A percentile compares a stretch with the other conserved stretches of the same genome.
Evolutionary conservation across 2,113 vertebrate species (phyloP).

Genomic region (Cichladusa arquata): DNA sequence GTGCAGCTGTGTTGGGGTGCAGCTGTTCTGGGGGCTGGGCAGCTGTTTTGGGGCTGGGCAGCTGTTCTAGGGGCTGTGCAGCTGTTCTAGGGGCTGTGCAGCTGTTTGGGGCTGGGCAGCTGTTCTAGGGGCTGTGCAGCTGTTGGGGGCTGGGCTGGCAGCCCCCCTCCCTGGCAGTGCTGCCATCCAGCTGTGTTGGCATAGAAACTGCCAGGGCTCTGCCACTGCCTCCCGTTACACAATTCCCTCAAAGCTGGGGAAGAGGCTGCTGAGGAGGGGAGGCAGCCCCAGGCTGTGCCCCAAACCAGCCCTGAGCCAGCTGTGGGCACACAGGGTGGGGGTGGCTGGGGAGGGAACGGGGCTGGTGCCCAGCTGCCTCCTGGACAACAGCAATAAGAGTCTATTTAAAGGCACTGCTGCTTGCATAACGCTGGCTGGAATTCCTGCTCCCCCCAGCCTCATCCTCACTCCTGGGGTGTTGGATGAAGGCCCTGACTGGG

Average conservation of each 20-base stretch:
- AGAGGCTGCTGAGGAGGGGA: not conserved
- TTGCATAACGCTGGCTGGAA: not conserved
- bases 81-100: not conserved
- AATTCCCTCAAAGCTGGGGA: not conserved
- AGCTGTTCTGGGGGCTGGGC: not conserved
- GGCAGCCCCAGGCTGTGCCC: not conserved
- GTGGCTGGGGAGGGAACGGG: accelerated
- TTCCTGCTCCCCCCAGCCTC: not conserved
- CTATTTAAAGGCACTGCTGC: not conserved
- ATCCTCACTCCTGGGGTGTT: accelerated
- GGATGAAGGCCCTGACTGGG: accelerated
- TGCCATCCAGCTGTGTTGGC: conserved; percentile 40
- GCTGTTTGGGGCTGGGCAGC: not conserved
- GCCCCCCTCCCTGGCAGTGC: not conserved
- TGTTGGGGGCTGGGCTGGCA: not conserved
- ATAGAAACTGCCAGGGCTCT: conserved; percentile 41
- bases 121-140: not conserved
- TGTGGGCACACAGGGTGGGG: not conserved
- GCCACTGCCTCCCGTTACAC: not conserved
- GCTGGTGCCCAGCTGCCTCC: not conserved
- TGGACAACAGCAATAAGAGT: not conserved
- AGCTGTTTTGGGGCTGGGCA: too few relatives aligned
- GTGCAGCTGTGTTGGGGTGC: not conserved
- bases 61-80: not conserved
- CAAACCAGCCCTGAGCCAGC: accelerated